phyloP scores from a whole-genome alignment of 2,888 invertebrate species.

The Ryuthela nishihirai region DNA sequence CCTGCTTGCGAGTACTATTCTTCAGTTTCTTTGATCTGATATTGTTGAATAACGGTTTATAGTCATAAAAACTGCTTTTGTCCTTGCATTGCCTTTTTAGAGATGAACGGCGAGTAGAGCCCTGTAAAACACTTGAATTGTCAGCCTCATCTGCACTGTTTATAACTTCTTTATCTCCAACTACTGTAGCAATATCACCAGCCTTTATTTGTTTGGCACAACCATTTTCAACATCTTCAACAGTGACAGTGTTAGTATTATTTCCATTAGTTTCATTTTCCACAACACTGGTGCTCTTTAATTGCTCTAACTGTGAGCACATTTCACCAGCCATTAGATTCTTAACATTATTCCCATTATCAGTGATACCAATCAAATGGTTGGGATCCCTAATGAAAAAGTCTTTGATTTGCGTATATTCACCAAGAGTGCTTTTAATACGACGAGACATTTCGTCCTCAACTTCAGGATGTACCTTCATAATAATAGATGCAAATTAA shows the following conservation, averaged over 20 bases:
- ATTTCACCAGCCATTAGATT: too few species aligned
- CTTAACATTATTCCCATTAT: too few species aligned
- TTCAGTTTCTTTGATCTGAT: too few species aligned
- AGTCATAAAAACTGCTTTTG: constrained; percentile 27
- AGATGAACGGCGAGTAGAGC: constrained; percentile 22
- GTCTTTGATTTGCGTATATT: constrained; percentile 14
- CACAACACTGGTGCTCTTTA: too few species aligned
- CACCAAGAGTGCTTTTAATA: constrained; percentile 39
- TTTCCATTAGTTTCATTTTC: too few species aligned
- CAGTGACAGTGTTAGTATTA: not conserved
- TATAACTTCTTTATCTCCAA: not conserved
- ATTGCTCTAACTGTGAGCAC: too few species aligned
- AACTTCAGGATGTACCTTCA: constrained; percentile 23
- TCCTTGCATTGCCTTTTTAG: constrained; percentile 32
- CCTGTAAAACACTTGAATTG: constrained; percentile 1
- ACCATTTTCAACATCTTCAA: not conserved
- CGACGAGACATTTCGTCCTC: constrained; percentile 41
- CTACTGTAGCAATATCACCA: not conserved
- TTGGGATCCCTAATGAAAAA: too few species aligned
- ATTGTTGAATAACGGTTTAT: constrained; percentile 30
- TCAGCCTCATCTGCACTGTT: not conserved
- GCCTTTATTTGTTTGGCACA: not conserved
- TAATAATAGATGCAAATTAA: not conserved
- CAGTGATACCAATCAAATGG: too few species aligned
- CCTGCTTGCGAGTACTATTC: too few species aligned